These are phyloP conservation scores for Lethrus apterus DNA, from an alignment of 1,140 invertebrate genomes.

Conservation along the genomic window DNA sequence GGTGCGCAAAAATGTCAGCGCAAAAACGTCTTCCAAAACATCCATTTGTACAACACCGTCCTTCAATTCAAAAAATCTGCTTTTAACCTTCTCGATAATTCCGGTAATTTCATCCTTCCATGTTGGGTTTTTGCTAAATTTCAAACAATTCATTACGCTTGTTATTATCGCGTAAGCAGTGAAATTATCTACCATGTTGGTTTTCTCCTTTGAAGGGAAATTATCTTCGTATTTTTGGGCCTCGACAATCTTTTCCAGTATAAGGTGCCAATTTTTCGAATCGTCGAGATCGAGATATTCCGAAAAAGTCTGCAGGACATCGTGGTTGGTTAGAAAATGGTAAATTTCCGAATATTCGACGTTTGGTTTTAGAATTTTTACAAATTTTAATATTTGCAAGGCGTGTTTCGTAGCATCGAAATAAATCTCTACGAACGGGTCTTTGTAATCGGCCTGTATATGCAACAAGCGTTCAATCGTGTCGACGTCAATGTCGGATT, in stretches of 20 bases:
- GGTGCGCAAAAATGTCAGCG: constrained; percentile 27
- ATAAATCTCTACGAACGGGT: constrained; percentile 18
- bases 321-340: constrained; percentile 14
- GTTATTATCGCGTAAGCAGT: constrained; percentile 26
- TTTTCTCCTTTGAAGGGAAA: constrained; percentile 7
- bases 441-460: neutral
- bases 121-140: constrained; percentile 15
- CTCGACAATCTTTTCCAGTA: constrained; percentile 6
- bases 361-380: constrained; percentile 12
- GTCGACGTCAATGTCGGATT: constrained; percentile 7
- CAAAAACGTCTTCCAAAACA: constrained; percentile 33
- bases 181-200: constrained; percentile 18
- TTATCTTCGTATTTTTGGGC: constrained; percentile 13
- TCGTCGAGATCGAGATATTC: neutral
- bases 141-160: constrained; percentile 22
- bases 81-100: constrained; percentile 24
- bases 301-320: neutral
- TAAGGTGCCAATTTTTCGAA: neutral
- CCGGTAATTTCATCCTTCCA: constrained; percentile 17
- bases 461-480: constrained; percentile 24
- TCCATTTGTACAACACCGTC: constrained; percentile 30
- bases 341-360: constrained; percentile 20
- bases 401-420: constrained; percentile 24
- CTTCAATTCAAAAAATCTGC: constrained; percentile 20
- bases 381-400: constrained; percentile 23